phyloP scores from a whole-genome alignment of 2,113 vertebrate species.

The Cavia porcellus region DNA sequence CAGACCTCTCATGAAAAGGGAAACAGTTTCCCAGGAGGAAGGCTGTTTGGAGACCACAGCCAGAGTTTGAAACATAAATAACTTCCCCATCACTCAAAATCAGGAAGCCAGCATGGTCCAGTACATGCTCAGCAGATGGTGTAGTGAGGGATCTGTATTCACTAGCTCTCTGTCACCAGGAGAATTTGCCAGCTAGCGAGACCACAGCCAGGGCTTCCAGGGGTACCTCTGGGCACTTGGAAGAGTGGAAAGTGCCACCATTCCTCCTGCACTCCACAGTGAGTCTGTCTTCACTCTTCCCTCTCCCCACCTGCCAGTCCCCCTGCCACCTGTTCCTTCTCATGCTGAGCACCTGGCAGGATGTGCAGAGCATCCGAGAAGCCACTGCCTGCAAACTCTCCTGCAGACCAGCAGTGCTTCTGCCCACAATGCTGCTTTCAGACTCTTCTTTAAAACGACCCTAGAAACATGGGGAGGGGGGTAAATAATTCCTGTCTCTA shows the following conservation, averaged over 20 bases:
- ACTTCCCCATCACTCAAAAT: conserved; percentile 53
- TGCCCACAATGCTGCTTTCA: not conserved
- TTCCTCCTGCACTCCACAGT: not conserved
- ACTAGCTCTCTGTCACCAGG: not conserved
- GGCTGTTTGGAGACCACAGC: not conserved
- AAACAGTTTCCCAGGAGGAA: not conserved
- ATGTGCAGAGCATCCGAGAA: not conserved
- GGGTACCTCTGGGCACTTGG: not conserved
- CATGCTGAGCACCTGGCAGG: not conserved
- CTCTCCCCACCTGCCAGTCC: accelerated
- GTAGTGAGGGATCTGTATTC: not conserved
- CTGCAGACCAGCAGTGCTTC: not conserved
- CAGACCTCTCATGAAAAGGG: not conserved
- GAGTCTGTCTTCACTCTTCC: not conserved
- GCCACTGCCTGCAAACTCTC: not conserved
- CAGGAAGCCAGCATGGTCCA: conserved; percentile 21
- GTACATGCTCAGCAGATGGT: conserved; percentile 35
- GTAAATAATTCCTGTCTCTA: not conserved
- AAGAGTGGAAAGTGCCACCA: not conserved
- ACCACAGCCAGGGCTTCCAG: not conserved
- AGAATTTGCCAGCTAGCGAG: not conserved
- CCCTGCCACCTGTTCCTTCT: not conserved
- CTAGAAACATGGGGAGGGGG: not conserved
- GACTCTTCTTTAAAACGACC: conserved; percentile 2
- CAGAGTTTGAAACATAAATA: conserved; percentile 57